These are phyloP conservation scores for Sycobia sp. DNA, from an alignment of 1,140 invertebrate genomes.

Conservation along the genomic window DNA sequence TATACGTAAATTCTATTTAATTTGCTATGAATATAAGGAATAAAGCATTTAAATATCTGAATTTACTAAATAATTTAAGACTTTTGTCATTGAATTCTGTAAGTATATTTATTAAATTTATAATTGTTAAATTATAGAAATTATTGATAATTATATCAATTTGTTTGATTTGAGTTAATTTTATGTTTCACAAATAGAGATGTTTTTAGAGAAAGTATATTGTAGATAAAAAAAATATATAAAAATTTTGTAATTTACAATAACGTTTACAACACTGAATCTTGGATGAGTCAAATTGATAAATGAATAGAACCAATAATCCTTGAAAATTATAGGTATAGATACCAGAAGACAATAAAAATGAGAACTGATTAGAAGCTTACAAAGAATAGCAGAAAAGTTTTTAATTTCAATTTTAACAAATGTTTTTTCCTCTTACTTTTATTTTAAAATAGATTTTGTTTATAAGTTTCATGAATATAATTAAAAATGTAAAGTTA, in stretches of 20 bases:
- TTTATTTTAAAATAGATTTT: too few relatives aligned
- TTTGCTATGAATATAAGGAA: too few relatives aligned
- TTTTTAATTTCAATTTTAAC: too few relatives aligned
- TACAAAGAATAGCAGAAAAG: too few relatives aligned
- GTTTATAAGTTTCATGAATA: too few relatives aligned
- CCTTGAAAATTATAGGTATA: background rate
- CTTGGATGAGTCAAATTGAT: conserved; percentile 9
- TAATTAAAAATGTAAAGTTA: background rate
- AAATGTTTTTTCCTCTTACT: too few relatives aligned
- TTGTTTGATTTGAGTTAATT: background rate
- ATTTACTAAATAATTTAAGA: conserved; percentile 12
- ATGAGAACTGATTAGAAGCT: too few relatives aligned
- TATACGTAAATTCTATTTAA: too few relatives aligned
- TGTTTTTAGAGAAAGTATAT: conserved; percentile 3
- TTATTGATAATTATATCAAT: background rate
- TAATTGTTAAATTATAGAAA: too few relatives aligned
- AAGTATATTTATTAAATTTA: background rate
- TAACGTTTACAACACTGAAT: background rate
- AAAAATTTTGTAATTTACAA: background rate
- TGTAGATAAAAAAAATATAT: background rate
- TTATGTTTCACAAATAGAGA: background rate
- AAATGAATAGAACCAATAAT: conserved; percentile 2
- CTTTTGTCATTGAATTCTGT: background rate
- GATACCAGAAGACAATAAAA: too few relatives aligned
- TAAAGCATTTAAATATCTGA: conserved; percentile 5